Evolutionary conservation across 2,113 vertebrate genomes (phyloP).

Genomic region (Ctenodactylus gundi): DNA sequence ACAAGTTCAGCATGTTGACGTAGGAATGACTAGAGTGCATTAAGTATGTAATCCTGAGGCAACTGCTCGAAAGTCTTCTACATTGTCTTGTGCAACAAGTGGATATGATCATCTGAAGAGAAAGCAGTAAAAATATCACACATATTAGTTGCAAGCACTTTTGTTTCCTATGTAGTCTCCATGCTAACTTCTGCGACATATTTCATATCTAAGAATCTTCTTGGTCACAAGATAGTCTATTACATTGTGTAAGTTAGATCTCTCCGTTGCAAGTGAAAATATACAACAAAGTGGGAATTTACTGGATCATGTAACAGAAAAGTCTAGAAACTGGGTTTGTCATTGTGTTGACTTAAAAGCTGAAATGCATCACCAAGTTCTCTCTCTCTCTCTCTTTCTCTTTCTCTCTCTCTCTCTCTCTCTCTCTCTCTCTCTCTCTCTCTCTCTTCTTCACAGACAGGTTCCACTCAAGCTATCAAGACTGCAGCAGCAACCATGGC

Average conservation of each 20-base stretch:
- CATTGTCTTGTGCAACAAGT: background rate
- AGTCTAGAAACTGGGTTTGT: constrained; percentile 2
- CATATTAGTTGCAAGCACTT: background rate
- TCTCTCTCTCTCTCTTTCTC: background rate
- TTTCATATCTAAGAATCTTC: constrained; percentile 4
- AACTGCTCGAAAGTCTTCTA: background rate
- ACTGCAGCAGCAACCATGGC: background rate
- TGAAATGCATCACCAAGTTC: background rate
- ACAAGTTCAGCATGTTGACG: background rate
- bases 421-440: no score
- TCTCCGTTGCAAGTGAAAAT: background rate
- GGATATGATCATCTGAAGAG: background rate
- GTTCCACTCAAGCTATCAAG: background rate
- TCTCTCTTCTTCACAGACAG: background rate
- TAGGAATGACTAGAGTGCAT: background rate
- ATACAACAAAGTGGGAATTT: constrained; percentile 48
- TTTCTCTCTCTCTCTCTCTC: background rate
- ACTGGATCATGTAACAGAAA: constrained; percentile 44
- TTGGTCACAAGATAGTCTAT: background rate
- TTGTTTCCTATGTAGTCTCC: background rate
- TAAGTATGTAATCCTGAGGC: background rate
- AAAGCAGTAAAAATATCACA: constrained; percentile 5
- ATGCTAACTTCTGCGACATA: background rate
- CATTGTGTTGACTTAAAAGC: background rate
- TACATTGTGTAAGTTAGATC: background rate